Conservation (phyloP, 2,888 invertebrate genomes). For the Miltochrista miniata region DNA sequence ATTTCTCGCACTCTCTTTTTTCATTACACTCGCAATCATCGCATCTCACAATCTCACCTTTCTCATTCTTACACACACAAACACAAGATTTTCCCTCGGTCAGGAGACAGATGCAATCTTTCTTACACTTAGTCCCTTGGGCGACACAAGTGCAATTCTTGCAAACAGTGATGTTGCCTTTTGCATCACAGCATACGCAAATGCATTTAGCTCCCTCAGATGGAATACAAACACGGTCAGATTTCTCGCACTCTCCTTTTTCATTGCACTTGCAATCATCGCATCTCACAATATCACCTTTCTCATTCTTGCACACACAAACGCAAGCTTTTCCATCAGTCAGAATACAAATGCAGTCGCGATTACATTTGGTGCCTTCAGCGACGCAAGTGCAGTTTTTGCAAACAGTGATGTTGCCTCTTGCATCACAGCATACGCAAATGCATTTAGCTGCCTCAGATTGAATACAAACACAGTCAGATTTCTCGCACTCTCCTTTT, state of each 20-base stretch:
- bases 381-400: conserved; percentile 28
- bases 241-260: not conserved
- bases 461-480: conserved; percentile 44
- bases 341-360: conserved; percentile 21
- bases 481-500: conserved; percentile 31
- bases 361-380: conserved; percentile 22
- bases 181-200: not conserved
- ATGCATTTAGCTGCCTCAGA: conserved; percentile 20
- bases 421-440: conserved; percentile 20
- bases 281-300: conserved; percentile 20
- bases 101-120: conserved; percentile 25
- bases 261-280: not conserved
- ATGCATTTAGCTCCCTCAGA: not conserved
- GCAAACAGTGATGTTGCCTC: conserved; percentile 23
- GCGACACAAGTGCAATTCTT: conserved; percentile 28
- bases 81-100: conserved; percentile 29
- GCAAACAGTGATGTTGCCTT: no score
- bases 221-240: no score
- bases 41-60: conserved; percentile 29
- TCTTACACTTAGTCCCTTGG: no score
- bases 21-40: conserved; percentile 35
- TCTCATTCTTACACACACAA: conserved; percentile 24
- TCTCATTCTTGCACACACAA: conserved; percentile 22
- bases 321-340: conserved; percentile 22
- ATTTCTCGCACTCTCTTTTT: conserved; percentile 27